These are phyloP conservation scores for Holacanthella duospinosa DNA, from an alignment of 2,888 invertebrate species.

Conservation along the genomic window DNA sequence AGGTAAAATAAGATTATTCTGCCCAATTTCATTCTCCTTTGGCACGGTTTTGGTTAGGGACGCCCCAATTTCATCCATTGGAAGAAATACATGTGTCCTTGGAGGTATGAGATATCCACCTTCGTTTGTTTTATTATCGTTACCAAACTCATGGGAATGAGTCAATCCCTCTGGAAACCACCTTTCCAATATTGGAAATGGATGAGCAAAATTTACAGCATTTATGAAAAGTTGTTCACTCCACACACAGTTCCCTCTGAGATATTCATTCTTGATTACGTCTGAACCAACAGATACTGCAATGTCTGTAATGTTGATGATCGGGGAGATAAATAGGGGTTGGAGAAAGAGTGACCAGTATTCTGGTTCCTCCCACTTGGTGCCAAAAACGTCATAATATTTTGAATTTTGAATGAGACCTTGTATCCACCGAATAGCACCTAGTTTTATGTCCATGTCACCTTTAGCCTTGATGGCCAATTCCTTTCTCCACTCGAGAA, in stretches of 20 bases:
- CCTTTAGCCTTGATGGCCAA: constrained; percentile 7
- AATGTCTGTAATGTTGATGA: constrained; percentile 9
- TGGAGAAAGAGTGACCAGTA: constrained; percentile 12
- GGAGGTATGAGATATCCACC: neutral
- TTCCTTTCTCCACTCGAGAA: constrained; percentile 11
- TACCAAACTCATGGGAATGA: neutral
- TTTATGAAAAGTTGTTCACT: neutral
- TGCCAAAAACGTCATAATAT: constrained; percentile 4
- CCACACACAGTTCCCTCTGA: neutral
- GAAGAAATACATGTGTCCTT: constrained; percentile 10
- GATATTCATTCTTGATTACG: neutral
- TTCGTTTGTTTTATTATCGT: neutral
- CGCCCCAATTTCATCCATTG: constrained; percentile 9
- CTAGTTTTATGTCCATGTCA: neutral
- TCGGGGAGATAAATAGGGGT: constrained; percentile 8
- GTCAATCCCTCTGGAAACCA: constrained; percentile 10
- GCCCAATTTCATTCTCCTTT: neutral
- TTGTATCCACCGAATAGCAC: constrained; percentile 5
- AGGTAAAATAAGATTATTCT: neutral
- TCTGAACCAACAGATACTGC: constrained; percentile 1
- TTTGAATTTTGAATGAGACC: neutral
- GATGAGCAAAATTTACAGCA: constrained; percentile 8
- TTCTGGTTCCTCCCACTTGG: constrained; percentile 8
- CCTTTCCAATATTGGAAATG: constrained; percentile 12
- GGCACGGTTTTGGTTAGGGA: neutral